These are phyloP conservation scores for Augochlorella aurata DNA, from an alignment of 2,888 invertebrate genomes.

Conservation along the genomic window DNA sequence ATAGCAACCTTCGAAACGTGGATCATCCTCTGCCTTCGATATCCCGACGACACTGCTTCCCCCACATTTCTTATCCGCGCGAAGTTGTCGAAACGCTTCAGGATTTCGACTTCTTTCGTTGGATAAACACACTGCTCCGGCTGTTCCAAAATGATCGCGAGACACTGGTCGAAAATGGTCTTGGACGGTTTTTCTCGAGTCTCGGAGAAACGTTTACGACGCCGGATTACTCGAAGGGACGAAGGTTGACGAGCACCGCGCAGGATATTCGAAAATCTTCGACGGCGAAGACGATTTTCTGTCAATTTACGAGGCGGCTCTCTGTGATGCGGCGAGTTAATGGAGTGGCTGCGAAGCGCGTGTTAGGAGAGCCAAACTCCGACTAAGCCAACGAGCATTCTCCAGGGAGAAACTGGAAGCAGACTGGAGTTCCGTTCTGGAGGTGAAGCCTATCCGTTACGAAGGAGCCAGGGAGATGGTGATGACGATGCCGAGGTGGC, in stretches of 20 bases:
- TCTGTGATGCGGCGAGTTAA: constrained; percentile 25
- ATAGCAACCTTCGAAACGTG: constrained; percentile 40
- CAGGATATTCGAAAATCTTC: background rate
- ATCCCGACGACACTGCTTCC: constrained; percentile 16
- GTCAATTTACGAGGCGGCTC: constrained; percentile 30
- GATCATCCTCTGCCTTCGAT: constrained; percentile 45
- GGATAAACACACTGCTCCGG: background rate
- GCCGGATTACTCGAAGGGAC: background rate
- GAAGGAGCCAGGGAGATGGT: constrained; percentile 70
- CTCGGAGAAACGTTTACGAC: background rate
- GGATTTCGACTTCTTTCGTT: background rate
- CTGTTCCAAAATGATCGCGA: background rate
- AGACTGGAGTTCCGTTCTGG: constrained; percentile 71
- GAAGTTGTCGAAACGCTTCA: background rate
- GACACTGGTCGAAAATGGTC: constrained; percentile 3
- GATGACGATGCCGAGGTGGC: constrained; percentile 68
- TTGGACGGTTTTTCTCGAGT: background rate
- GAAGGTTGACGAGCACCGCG: constrained; percentile 14
- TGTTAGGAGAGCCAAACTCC: constrained; percentile 63
- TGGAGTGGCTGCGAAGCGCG: constrained; percentile 57
- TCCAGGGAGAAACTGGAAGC: constrained; percentile 69
- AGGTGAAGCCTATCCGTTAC: constrained; percentile 75
- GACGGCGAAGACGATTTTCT: constrained; percentile 24
- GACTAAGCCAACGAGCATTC: constrained; percentile 63
- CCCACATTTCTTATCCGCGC: constrained; percentile 29